These are phyloP conservation scores for Apis dorsata DNA, from an alignment of 1,140 invertebrate genomes.

Conservation along the genomic window DNA sequence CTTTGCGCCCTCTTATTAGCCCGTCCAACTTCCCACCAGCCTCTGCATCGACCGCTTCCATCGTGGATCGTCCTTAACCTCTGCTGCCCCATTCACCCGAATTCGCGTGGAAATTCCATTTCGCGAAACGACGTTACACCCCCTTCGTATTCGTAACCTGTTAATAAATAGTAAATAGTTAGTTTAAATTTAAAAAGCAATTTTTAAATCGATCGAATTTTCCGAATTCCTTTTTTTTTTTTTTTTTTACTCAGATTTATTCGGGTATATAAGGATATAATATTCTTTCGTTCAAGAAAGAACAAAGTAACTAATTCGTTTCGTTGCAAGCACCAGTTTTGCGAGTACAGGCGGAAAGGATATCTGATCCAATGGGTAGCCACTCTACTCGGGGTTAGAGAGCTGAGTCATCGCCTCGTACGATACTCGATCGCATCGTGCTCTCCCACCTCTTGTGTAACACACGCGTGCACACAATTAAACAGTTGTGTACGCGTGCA, in stretches of 20 bases:
- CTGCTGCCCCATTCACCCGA: constrained; percentile 61
- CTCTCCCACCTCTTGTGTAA: constrained; percentile 41
- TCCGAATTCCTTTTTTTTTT: no score
- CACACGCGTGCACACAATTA: constrained; percentile 38
- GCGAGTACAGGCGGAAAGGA: constrained; percentile 48
- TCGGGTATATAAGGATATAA: no score
- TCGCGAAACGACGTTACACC: constrained; percentile 40
- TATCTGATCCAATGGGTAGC: constrained; percentile 62
- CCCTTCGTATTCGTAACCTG: neutral
- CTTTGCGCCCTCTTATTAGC: constrained; percentile 68
- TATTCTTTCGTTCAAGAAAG: no score
- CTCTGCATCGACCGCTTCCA: constrained; percentile 59
- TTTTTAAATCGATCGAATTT: neutral
- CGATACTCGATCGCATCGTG: constrained; percentile 70
- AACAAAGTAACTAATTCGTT: constrained; percentile 5
- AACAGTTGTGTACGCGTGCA: constrained; percentile 34
- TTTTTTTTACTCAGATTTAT: no score
- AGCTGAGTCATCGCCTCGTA: constrained; percentile 71
- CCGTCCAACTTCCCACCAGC: constrained; percentile 45
- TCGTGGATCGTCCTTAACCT: constrained; percentile 56
- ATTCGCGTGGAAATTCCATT: constrained; percentile 63
- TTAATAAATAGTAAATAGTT: neutral
- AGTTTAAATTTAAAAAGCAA: neutral
- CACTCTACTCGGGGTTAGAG: constrained; percentile 55
- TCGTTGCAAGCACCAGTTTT: constrained; percentile 40